Conservation (phyloP, 2,888 invertebrate genomes). For the Rhingia rostrata region DNA sequence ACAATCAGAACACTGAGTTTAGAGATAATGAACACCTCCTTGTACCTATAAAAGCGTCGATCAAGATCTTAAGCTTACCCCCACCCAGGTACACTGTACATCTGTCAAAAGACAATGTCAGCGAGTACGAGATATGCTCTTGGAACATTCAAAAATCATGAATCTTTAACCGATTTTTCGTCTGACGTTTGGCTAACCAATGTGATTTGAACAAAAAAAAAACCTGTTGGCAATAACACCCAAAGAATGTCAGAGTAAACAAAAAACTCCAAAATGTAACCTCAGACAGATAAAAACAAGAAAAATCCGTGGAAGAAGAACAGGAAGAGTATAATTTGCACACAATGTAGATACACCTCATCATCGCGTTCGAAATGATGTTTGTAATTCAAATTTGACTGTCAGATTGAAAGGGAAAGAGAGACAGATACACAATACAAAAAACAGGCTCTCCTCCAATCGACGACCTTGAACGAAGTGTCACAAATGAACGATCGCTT, state of each 20-base stretch:
- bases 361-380: conserved; percentile 9
- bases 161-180: conserved; percentile 14
- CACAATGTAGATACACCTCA: background rate
- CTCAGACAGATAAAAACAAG: background rate
- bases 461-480: conserved; percentile 53
- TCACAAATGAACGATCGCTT: conserved; percentile 41
- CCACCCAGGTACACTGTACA: conserved; percentile 5
- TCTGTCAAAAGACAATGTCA: conserved; percentile 15
- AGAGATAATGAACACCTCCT: conserved; percentile 3
- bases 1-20: conserved; percentile 52
- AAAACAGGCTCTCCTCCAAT: conserved; percentile 35
- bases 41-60: background rate
- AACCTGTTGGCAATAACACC: conserved; percentile 19
- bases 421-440: background rate
- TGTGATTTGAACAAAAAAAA: conserved; percentile 3
- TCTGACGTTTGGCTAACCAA: conserved; percentile 28
- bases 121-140: background rate
- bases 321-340: conserved; percentile 41
- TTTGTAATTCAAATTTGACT: conserved; percentile 35
- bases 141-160: conserved; percentile 14
- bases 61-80: conserved; percentile 25
- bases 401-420: conserved; percentile 17
- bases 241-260: conserved; percentile 7
- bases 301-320: conserved; percentile 3
- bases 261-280: conserved; percentile 2